A percentile compares a stretch with the other conserved stretches of the same genome.
Evolutionary conservation across 1,140 invertebrate genomes (phyloP).

Genomic region (Acromyrmex charruanus): DNA sequence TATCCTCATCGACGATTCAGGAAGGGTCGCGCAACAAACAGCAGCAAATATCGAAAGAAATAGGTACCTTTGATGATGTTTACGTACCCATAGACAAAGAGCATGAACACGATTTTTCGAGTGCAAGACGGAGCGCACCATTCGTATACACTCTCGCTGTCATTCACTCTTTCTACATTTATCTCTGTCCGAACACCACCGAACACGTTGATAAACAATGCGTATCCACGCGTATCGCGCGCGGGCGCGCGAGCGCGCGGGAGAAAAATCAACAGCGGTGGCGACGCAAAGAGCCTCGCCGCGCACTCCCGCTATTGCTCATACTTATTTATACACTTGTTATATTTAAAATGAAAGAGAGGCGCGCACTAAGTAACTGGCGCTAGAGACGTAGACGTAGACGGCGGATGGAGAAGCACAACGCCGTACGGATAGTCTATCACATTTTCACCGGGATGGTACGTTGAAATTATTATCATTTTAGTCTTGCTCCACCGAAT

Average conservation of each 20-base stretch:
- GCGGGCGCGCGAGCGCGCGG: conserved; percentile 9
- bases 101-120: conserved; percentile 57
- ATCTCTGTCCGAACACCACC: background rate
- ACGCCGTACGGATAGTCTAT: background rate
- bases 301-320: conserved; percentile 86
- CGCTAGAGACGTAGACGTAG: too few species aligned
- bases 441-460: conserved; percentile 19
- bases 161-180: too few species aligned
- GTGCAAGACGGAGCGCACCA: conserved; percentile 37
- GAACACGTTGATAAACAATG: conserved; percentile 54
- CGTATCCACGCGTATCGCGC: background rate
- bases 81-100: conserved; percentile 77
- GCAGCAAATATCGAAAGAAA: background rate
- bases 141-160: background rate
- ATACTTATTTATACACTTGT: conserved; percentile 87
- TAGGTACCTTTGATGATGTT: conserved; percentile 81
- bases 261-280: conserved; percentile 66
- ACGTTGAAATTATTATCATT: too few species aligned
- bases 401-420: too few species aligned
- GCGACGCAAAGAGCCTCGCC: conserved; percentile 75
- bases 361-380: conserved; percentile 17
- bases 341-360: conserved; percentile 87
- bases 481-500: too few species aligned
- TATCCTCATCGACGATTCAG: too few species aligned
- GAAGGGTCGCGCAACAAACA: too few species aligned